phyloP scores from a whole-genome alignment of 2,797 vertebrate genomes.

The Staurois parvus region DNA sequence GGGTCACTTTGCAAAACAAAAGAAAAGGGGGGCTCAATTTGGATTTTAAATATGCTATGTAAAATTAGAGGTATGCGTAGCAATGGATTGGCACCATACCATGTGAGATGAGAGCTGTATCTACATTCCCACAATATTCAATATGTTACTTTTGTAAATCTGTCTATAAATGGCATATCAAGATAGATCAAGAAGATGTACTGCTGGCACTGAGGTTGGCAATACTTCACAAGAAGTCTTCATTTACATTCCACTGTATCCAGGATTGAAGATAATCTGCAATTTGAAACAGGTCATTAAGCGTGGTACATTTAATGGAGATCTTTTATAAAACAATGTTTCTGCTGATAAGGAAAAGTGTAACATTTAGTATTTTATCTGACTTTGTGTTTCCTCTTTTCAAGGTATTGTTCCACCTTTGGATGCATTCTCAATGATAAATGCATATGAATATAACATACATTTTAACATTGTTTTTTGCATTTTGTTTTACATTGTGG shows the following conservation, averaged over 20 bases:
- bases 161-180: constrained; percentile 1
- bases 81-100: neutral
- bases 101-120: neutral
- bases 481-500: too few relatives aligned
- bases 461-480: too few relatives aligned
- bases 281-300: constrained; percentile 14
- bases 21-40: neutral
- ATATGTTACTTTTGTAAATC: constrained; percentile 20
- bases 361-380: neutral
- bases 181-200: constrained; percentile 22
- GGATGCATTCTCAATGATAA: neutral
- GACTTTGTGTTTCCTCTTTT: neutral
- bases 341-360: neutral
- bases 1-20: neutral
- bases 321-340: neutral
- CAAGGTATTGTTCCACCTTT: neutral
- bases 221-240: constrained; percentile 20
- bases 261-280: constrained; percentile 31
- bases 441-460: neutral
- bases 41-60: neutral
- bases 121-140: neutral
- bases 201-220: neutral
- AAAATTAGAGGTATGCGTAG: neutral
- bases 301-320: neutral
- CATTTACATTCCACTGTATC: neutral